Base-by-base conservation (phyloP, 1,140 invertebrate species). In the Philotrypesis tridentata region DNA sequence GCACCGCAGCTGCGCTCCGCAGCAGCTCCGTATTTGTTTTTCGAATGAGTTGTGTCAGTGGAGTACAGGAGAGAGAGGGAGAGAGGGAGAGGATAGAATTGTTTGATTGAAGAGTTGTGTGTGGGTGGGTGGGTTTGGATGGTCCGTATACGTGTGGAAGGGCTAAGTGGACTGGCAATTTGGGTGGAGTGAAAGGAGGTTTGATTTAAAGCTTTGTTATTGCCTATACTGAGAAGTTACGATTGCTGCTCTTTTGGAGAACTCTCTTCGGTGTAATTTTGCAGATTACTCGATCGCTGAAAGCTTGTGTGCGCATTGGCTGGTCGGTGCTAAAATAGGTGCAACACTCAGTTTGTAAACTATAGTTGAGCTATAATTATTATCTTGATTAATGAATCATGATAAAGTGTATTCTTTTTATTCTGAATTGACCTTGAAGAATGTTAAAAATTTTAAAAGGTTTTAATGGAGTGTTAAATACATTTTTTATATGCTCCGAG, bases 31-130 rank as follows among this genome's bases (percentile, higher is more conserved):
- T 43, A 68, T 79, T 79, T 79, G 70, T 79, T 79, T 79, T 79
- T 43, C 12, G 27, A 79, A 79, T 79, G 78, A 79, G 55, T 43
- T 70, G 31, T 12, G 21, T 17, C 40, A 43, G n/a, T n/a, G n/a
- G n/a, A n/a, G n/a, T n/a, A n/a, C n/a, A n/a, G n/a, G n/a, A n/a
- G n/a, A n/a, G n/a, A n/a, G n/a, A n/a, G n/a, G n/a, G n/a, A n/a
- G n/a, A n/a, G n/a, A n/a, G n/a, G n/a, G n/a, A n/a, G n/a, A n/a
- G 17, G 48, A 55, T 4, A 14, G 17, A 55, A 55, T 55, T 55
- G 48, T 55, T 55, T 17, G 48, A 55, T 55, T 7, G 21, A 55
- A n/a, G 17, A 17, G 12, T 2, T 1, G 11, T 11, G 40, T 43
- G 7, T 11, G 7, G 12, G 40, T 43, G 1, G 5, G 40, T 43